These are phyloP conservation scores for Entomobrya multifasciata DNA, from an alignment of 2,888 invertebrate genomes.

Conservation along the genomic window DNA sequence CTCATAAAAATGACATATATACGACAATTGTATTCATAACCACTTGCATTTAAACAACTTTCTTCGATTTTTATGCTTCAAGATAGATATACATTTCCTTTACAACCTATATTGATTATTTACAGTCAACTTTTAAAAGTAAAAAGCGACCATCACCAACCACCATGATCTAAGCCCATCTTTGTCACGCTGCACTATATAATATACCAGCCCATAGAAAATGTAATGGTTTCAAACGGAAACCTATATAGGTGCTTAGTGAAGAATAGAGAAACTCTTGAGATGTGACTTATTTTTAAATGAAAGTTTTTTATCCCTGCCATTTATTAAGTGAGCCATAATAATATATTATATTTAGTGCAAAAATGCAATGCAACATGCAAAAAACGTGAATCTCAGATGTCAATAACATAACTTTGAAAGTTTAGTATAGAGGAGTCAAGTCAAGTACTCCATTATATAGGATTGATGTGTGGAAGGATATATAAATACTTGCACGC, in stretches of 20 bases:
- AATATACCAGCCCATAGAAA: neutral
- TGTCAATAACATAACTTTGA: conserved; percentile 7
- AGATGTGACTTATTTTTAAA: conserved; percentile 56
- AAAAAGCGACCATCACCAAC: no score
- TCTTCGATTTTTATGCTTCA: no score
- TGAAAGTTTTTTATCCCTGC: conserved; percentile 58
- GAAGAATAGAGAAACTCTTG: conserved; percentile 58
- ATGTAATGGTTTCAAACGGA: neutral
- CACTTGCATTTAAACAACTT: no score
- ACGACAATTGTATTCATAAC: no score
- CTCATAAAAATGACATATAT: no score
- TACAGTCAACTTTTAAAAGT: no score
- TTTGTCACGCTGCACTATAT: no score
- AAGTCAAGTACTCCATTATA: no score
- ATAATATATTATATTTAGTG: conserved; percentile 34
- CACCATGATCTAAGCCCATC: no score
- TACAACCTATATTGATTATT: no score
- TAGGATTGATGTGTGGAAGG: no score
- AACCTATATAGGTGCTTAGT: neutral
- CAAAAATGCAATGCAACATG: conserved; percentile 56
- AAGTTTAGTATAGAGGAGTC: neutral
- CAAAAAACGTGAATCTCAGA: conserved; percentile 34
- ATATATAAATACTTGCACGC: neutral
- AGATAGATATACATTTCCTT: no score
- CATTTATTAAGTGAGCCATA: conserved; percentile 22